A percentile compares a stretch with the other conserved stretches of the same genome.
Conservation (phyloP, 2,888 invertebrate species). For the Arctia plantaginis region DNA sequence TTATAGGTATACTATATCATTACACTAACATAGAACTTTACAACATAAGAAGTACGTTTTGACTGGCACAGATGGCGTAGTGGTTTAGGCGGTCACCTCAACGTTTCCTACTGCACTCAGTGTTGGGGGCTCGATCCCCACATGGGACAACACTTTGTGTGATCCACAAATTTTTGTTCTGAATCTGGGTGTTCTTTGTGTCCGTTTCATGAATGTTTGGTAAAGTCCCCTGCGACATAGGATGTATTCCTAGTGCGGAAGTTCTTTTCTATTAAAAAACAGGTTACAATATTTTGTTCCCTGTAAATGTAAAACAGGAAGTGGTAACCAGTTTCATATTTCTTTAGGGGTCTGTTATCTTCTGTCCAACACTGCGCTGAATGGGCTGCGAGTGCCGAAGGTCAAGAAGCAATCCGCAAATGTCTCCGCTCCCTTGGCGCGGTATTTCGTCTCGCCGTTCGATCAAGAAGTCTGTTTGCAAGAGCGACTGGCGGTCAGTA, state of each 20-base stretch:
- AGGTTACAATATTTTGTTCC: neutral
- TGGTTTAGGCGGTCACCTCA: too few relatives aligned
- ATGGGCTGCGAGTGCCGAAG: constrained; percentile 93
- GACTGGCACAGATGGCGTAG: too few relatives aligned
- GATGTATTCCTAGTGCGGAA: too few relatives aligned
- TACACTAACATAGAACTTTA: too few relatives aligned
- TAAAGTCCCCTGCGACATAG: too few relatives aligned
- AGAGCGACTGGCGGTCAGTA: constrained; percentile 95
- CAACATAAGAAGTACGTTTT: too few relatives aligned
- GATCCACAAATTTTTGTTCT: neutral
- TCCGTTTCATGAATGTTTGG: too few relatives aligned
- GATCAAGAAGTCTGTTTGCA: constrained; percentile 93
- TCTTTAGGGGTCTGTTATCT: constrained; percentile 91
- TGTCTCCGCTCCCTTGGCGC: constrained; percentile 96
- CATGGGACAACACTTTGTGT: too few relatives aligned
- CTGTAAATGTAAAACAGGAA: neutral
- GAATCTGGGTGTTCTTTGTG: neutral
- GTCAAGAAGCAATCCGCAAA: constrained; percentile 95
- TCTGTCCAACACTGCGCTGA: constrained; percentile 97
- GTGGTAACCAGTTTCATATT: constrained; percentile 11
- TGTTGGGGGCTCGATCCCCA: too few relatives aligned
- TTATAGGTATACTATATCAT: neutral
- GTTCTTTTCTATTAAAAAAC: too few relatives aligned
- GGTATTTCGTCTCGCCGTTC: constrained; percentile 96
- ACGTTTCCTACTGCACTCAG: too few relatives aligned